Evolutionary conservation across 2,888 invertebrate genomes (phyloP).

Genomic region (Phytoseiulus persimilis): DNA sequence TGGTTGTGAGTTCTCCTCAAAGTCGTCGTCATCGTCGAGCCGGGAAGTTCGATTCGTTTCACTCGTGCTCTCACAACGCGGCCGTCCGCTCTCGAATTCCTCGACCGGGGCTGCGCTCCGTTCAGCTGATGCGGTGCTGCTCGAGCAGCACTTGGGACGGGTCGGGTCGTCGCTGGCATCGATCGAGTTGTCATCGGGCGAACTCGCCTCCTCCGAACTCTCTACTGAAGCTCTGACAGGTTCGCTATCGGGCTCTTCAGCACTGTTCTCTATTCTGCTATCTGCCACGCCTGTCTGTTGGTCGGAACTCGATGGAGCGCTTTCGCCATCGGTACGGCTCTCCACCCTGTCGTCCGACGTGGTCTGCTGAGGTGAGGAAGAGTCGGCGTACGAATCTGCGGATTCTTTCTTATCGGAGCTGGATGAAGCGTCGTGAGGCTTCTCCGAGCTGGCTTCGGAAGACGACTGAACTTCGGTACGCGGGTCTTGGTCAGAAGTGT

Average conservation of each 20-base stretch:
- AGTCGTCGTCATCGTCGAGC: neutral
- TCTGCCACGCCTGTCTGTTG: neutral
- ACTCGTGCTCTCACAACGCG: neutral
- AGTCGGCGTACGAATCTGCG: neutral
- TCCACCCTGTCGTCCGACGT: neutral
- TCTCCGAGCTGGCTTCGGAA: neutral
- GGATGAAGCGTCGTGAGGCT: neutral
- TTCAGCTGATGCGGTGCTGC: neutral
- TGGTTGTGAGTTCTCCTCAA: neutral
- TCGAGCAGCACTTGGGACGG: neutral
- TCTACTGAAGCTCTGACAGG: neutral
- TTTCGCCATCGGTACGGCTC: neutral
- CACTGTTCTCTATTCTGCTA: neutral
- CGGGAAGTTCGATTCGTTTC: neutral
- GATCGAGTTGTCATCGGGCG: neutral
- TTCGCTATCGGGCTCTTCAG: neutral
- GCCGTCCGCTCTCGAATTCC: neutral
- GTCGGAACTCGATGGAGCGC: neutral
- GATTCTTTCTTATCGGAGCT: neutral
- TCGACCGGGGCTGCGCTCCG: neutral
- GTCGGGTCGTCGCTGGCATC: neutral
- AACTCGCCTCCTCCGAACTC: neutral
- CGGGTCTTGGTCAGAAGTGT: neutral
- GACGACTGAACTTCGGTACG: neutral
- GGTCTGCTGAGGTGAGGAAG: neutral